These are phyloP conservation scores for Vimba vimba DNA, from an alignment of 2,113 vertebrate genomes.

Conservation along the genomic window DNA sequence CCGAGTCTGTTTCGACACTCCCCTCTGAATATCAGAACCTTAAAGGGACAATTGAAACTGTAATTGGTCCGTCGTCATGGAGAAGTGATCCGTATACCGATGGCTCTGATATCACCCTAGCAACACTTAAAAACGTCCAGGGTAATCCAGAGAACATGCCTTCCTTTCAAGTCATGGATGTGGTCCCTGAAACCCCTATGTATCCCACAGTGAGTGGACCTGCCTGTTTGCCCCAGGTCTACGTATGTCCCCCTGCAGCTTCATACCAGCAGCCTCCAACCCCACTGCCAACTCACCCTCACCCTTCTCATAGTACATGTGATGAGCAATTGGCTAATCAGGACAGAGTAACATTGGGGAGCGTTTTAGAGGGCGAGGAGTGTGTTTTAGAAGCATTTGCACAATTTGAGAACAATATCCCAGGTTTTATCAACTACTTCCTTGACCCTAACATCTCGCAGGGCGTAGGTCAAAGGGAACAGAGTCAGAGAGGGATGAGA, in stretches of 20 bases:
- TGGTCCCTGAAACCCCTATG: background rate
- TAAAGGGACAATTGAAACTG: slow-evolving; percentile 49
- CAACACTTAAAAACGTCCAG: background rate
- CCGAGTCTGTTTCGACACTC: background rate
- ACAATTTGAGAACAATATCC: slow-evolving; percentile 72
- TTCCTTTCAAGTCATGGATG: background rate
- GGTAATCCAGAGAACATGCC: slow-evolving; percentile 14
- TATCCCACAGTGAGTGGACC: slow-evolving; percentile 25
- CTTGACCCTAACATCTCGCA: slow-evolving; percentile 46
- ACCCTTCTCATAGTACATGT: background rate
- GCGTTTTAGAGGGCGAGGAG: background rate
- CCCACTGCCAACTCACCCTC: background rate
- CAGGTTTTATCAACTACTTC: slow-evolving; percentile 74
- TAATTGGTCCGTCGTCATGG: background rate
- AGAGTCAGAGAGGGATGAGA: background rate
- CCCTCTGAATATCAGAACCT: slow-evolving; percentile 29
- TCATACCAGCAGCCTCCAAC: background rate
- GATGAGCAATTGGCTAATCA: background rate
- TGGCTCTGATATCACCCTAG: background rate
- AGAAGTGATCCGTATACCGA: background rate
- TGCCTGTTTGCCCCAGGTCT: slow-evolving; percentile 16
- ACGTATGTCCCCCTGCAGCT: slow-evolving; percentile 3
- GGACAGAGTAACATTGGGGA: background rate
- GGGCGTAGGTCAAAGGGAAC: slow-evolving; percentile 1
- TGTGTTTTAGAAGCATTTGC: slow-evolving; percentile 37